These are phyloP conservation scores for Aproaerema taeniolella DNA, from an alignment of 2,888 invertebrate genomes.

Conservation along the genomic window DNA sequence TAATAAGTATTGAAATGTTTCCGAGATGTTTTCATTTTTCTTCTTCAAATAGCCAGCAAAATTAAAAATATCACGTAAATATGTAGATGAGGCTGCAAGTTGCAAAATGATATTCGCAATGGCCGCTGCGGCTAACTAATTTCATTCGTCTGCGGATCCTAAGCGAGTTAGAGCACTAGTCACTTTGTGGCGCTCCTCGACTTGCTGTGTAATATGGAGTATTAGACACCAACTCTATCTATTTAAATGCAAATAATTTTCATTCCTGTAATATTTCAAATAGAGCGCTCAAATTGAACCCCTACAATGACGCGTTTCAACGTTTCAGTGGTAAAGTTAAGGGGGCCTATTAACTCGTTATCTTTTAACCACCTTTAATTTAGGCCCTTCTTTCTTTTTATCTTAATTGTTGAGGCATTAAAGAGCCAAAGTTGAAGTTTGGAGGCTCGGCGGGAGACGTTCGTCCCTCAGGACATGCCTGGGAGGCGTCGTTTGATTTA, in stretches of 20 bases:
- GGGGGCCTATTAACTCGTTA: constrained; percentile 71
- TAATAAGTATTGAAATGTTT: no score
- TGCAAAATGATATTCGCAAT: constrained; percentile 71
- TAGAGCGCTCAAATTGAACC: constrained; percentile 9
- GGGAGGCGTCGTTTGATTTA: constrained; percentile 76
- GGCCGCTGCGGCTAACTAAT: constrained; percentile 63
- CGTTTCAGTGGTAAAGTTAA: constrained; percentile 48
- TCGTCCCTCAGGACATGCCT: constrained; percentile 74
- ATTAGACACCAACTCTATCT: constrained; percentile 21
- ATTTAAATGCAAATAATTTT: constrained; percentile 13
- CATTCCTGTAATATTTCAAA: constrained; percentile 6
- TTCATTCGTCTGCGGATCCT: constrained; percentile 66
- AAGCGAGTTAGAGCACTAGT: constrained; percentile 56
- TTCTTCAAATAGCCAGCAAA: no score
- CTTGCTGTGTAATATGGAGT: constrained; percentile 27
- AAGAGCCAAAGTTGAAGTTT: constrained; percentile 71
- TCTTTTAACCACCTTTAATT: constrained; percentile 76
- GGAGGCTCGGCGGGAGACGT: constrained; percentile 62
- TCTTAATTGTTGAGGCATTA: constrained; percentile 76
- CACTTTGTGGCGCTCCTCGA: constrained; percentile 32
- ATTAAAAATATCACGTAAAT: no score
- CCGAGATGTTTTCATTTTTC: no score
- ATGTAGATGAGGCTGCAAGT: constrained; percentile 52
- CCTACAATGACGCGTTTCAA: constrained; percentile 25
- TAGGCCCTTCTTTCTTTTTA: constrained; percentile 74